A percentile compares a stretch with the other conserved stretches of the same genome.
Conservation (phyloP, 2,113 vertebrate genomes). For the Myotis davidii region DNA sequence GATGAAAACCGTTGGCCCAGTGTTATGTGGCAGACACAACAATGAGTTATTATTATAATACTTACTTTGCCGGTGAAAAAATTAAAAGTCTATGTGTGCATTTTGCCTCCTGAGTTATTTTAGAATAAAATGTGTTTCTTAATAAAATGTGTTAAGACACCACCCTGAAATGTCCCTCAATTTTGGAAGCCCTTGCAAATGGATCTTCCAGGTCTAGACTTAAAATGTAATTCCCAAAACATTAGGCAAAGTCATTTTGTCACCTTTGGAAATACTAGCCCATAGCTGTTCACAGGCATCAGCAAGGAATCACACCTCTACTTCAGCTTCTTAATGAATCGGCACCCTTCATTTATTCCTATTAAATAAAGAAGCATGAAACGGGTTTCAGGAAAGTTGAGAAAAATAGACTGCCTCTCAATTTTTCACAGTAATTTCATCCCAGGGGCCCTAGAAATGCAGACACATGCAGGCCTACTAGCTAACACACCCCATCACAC, state of each 20-base stretch:
- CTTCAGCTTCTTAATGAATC: constrained; percentile 53
- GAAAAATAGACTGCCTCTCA: constrained; percentile 53
- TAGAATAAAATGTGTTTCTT: neutral
- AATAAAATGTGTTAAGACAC: neutral
- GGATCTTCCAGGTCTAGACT: constrained; percentile 5
- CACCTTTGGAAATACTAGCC: constrained; percentile 35
- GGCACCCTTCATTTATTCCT: constrained; percentile 51
- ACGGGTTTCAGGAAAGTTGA: constrained; percentile 22
- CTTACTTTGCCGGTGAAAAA: neutral
- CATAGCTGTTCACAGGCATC: neutral
- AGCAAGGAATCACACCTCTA: constrained; percentile 45
- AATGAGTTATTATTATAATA: neutral
- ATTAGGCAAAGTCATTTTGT: constrained; percentile 38
- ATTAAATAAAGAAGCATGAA: constrained; percentile 67
- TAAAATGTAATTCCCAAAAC: constrained; percentile 43
- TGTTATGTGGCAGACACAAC: neutral
- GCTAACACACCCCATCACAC: neutral
- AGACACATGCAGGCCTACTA: neutral
- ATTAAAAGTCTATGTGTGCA: neutral
- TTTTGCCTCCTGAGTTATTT: neutral
- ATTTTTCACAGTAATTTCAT: constrained; percentile 68
- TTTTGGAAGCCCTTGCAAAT: constrained; percentile 26
- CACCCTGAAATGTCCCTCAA: neutral
- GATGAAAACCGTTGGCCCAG: neutral
- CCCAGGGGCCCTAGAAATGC: constrained; percentile 51